Percentiles rank a stretch among this genome's conserved stretches.
Evolutionary conservation across 1,140 invertebrate genomes (phyloP).

Genomic region (Aradophagus sp.): DNA sequence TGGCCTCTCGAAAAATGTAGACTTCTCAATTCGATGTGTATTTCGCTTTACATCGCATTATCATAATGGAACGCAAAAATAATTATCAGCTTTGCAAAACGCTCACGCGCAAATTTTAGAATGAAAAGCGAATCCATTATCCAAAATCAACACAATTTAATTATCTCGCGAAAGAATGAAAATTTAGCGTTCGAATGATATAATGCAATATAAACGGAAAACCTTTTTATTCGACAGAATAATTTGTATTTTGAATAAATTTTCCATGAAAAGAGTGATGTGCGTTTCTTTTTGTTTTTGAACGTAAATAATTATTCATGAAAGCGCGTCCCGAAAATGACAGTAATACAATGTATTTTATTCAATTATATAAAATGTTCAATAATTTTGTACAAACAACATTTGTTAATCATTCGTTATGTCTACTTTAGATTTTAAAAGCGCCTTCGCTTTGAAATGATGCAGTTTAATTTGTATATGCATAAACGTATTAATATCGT

Average conservation of each 20-base stretch:
- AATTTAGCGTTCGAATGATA: no score
- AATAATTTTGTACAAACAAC: slow-evolving; percentile 39
- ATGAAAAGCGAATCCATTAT: no score
- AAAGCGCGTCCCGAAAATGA: slow-evolving; percentile 24
- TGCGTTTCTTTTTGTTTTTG: slow-evolving; percentile 18
- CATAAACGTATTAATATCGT: slow-evolving; percentile 30
- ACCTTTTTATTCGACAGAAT: background rate
- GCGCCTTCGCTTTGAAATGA: background rate
- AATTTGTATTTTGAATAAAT: slow-evolving; percentile 38
- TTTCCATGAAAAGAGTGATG: slow-evolving; percentile 27
- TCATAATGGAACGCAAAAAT: no score
- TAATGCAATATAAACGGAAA: no score
- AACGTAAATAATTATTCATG: no score
- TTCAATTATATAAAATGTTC: slow-evolving; percentile 32
- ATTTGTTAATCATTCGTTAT: slow-evolving; percentile 35
- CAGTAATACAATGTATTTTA: slow-evolving; percentile 21
- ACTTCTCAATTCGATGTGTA: background rate
- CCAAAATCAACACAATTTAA: no score
- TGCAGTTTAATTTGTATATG: slow-evolving; percentile 14
- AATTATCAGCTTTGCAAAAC: no score
- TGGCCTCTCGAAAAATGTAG: slow-evolving; percentile 3
- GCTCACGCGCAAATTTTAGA: no score
- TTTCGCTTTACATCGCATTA: background rate
- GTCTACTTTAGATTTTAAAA: slow-evolving; percentile 38
- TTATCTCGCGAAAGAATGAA: no score